phyloP scores from a whole-genome alignment of 53 echinoderm and acorn worm genomes.

The Zoroaster sp. region DNA sequence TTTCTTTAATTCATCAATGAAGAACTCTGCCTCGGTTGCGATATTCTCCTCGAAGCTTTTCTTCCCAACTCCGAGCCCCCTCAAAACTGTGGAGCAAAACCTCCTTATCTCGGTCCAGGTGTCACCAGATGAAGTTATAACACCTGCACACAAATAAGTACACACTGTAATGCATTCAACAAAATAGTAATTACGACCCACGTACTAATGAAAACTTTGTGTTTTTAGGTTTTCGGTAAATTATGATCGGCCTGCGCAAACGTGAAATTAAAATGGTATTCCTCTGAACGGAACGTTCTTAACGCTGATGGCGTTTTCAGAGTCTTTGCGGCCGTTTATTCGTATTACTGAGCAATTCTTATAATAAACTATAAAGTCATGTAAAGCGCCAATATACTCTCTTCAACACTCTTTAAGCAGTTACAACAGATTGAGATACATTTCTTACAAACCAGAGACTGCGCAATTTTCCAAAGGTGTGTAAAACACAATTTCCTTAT shows the following conservation, averaged over 20 bases:
- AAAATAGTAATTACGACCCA: not conserved
- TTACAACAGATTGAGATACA: no score
- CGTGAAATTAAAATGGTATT: no score
- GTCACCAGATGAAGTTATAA: slow-evolving; percentile 36
- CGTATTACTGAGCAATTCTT: no score
- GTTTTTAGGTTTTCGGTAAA: not conserved
- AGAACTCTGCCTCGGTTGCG: slow-evolving; percentile 9
- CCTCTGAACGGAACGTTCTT: no score
- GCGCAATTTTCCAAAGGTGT: no score
- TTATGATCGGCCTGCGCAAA: not conserved
- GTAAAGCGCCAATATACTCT: no score
- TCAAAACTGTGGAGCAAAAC: slow-evolving; percentile 39
- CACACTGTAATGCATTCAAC: not conserved
- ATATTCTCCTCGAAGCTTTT: slow-evolving; percentile 32
- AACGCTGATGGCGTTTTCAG: no score
- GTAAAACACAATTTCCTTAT: no score
- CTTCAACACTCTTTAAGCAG: no score
- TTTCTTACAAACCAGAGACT: no score
- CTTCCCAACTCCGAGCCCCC: slow-evolving; percentile 53
- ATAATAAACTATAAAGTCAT: no score
- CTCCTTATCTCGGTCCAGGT: slow-evolving; percentile 37
- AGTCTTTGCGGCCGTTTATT: no score
- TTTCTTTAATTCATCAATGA: slow-evolving; percentile 7
- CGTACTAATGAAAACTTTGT: not conserved
- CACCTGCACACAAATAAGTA: not conserved